phyloP scores from a whole-genome alignment of 2,797 vertebrate species.

The Bradypodion pumilum region DNA sequence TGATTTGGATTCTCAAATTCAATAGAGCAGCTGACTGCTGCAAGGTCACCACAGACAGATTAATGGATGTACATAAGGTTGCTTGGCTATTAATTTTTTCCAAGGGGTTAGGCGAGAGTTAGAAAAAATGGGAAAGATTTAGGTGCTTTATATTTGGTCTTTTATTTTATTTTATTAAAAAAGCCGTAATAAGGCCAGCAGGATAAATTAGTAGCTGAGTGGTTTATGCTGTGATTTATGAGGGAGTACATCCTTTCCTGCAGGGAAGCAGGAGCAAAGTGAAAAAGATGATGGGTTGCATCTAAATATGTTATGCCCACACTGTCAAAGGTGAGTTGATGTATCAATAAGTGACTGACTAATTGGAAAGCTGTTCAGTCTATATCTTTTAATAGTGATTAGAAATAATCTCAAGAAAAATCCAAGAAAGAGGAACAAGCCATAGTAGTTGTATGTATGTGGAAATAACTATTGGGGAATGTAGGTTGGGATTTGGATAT shows the following conservation, averaged over 20 bases:
- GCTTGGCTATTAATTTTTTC: not conserved
- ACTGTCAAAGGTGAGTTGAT: constrained; percentile 3
- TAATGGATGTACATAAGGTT: not conserved
- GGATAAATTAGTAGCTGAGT: constrained; percentile 23
- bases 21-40: not conserved
- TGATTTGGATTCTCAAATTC: constrained; percentile 4
- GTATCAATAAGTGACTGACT: not conserved
- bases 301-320: not conserved
- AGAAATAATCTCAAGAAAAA: too few species aligned
- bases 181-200: constrained; percentile 18
- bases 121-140: not conserved
- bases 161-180: constrained; percentile 4
- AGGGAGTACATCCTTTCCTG: constrained; percentile 35
- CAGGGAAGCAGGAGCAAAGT: constrained; percentile 29
- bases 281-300: constrained; percentile 29
- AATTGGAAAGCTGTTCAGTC: not conserved
- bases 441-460: too few species aligned
- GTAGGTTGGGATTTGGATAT: too few species aligned
- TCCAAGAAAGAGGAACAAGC: too few species aligned
- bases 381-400: not conserved
- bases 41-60: not conserved
- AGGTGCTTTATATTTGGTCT: not conserved
- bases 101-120: not conserved
- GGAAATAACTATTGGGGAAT: too few species aligned
- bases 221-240: constrained; percentile 28